phyloP scores from a whole-genome alignment of 23 tunicate genomes.

The Trididemnum nubilum region DNA sequence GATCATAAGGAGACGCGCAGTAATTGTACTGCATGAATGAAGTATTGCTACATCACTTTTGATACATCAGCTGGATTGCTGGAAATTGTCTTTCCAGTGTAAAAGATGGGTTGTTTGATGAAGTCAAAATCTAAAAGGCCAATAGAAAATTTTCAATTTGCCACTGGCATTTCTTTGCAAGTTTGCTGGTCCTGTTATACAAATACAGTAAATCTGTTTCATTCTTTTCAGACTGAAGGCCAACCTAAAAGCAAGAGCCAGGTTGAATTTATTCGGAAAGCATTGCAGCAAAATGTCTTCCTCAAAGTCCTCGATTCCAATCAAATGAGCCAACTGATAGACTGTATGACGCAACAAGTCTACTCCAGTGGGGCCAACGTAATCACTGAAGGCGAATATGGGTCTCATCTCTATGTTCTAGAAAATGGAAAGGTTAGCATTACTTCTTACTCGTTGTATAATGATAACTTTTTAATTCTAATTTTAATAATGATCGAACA shows the following conservation, averaged over 20 bases:
- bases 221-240: neutral
- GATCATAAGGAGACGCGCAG: too few relatives aligned
- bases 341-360: conserved; percentile 52
- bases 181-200: too few relatives aligned
- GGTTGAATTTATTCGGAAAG: conserved; percentile 36
- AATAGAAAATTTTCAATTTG: too few relatives aligned
- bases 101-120: too few relatives aligned
- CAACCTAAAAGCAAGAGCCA: conserved; percentile 31
- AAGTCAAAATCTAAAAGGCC: too few relatives aligned
- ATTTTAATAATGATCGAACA: too few relatives aligned
- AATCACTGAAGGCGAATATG: conserved; percentile 76
- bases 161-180: too few relatives aligned
- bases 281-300: conserved; percentile 62
- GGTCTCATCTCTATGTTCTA: conserved; percentile 70
- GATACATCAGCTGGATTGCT: too few relatives aligned
- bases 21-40: too few relatives aligned
- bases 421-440: conserved; percentile 81
- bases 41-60: too few relatives aligned
- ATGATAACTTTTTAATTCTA: neutral
- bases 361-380: conserved; percentile 45
- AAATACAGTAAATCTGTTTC: neutral
- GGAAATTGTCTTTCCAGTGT: too few relatives aligned
- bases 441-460: too few relatives aligned
- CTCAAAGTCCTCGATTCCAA: conserved; percentile 63
- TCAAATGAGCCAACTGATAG: conserved; percentile 66